phyloP scores from a whole-genome alignment of 2,113 vertebrate species.

The Ophthalmolycus amberensis region DNA sequence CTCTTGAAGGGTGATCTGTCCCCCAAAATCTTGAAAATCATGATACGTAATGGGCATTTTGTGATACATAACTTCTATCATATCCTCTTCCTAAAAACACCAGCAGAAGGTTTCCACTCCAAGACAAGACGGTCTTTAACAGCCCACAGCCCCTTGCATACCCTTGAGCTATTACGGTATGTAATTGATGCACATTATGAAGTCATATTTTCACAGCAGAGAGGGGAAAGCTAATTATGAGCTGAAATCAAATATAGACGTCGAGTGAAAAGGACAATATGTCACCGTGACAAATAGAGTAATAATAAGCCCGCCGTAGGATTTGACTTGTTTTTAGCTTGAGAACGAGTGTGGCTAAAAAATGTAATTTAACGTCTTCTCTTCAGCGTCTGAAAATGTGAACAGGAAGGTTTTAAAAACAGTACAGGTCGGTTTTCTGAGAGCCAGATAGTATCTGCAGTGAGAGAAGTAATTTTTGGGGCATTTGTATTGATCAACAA shows the following conservation, averaged over 20 bases:
- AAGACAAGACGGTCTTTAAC: background rate
- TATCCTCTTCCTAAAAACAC: background rate
- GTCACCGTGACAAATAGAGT: constrained; percentile 34
- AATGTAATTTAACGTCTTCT: background rate
- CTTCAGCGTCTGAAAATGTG: background rate
- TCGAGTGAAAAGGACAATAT: constrained; percentile 23
- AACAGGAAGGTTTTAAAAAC: background rate
- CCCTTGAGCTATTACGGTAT: constrained; percentile 27
- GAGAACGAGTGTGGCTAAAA: background rate
- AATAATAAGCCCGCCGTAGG: background rate
- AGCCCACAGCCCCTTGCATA: background rate
- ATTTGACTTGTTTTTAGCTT: constrained; percentile 11
- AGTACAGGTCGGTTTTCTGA: background rate
- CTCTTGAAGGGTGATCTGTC: background rate
- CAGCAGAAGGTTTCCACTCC: background rate
- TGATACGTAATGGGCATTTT: background rate
- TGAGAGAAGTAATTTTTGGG: background rate
- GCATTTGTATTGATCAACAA: constrained; percentile 14
- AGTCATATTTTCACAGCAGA: constrained; percentile 38
- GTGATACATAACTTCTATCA: constrained; percentile 13
- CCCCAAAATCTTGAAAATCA: background rate
- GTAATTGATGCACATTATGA: constrained; percentile 41
- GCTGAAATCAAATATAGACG: constrained; percentile 25
- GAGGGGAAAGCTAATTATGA: constrained; percentile 33
- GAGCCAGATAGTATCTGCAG: background rate